Percentiles rank a stretch among this genome's conserved stretches.
Evolutionary conservation across 2,888 invertebrate species (phyloP).

Genomic region (Candidula unifasciata): DNA sequence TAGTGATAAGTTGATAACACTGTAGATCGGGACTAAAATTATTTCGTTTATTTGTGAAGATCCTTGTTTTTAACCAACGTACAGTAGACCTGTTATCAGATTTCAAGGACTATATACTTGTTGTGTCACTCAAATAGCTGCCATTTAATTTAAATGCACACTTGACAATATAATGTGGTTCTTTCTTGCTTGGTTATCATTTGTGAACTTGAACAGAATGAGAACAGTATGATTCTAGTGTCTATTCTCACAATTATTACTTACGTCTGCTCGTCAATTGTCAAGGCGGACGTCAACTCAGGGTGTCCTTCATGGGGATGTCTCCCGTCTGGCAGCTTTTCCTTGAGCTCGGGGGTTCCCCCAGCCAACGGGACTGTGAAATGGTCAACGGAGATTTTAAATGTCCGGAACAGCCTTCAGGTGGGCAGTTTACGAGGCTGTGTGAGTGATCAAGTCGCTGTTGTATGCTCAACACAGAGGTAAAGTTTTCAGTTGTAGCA

Average conservation of each 20-base stretch:
- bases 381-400: slow-evolving; percentile 56
- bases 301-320: slow-evolving; percentile 65
- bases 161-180: too few relatives aligned
- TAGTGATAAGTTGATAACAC: too few relatives aligned
- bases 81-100: too few relatives aligned
- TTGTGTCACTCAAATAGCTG: too few relatives aligned
- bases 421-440: slow-evolving; percentile 56
- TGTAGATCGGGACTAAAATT: too few relatives aligned
- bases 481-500: slow-evolving; percentile 1
- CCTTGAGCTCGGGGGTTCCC: slow-evolving; percentile 56
- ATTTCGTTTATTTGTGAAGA: too few relatives aligned
- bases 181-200: too few relatives aligned
- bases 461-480: slow-evolving; percentile 59
- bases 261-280: background rate
- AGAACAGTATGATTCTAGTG: background rate
- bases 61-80: too few relatives aligned
- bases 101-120: too few relatives aligned
- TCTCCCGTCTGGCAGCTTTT: slow-evolving; percentile 61
- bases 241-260: background rate
- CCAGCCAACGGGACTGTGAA: slow-evolving; percentile 52
- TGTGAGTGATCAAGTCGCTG: slow-evolving; percentile 45
- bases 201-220: background rate
- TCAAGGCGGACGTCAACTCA: slow-evolving; percentile 32
- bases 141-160: too few relatives aligned
- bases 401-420: slow-evolving; percentile 55